A percentile compares a stretch with the other conserved stretches of the same genome.
These are phyloP conservation scores for Todus mexicanus DNA, from an alignment of 2,797 vertebrate species.

Conservation along the genomic window DNA sequence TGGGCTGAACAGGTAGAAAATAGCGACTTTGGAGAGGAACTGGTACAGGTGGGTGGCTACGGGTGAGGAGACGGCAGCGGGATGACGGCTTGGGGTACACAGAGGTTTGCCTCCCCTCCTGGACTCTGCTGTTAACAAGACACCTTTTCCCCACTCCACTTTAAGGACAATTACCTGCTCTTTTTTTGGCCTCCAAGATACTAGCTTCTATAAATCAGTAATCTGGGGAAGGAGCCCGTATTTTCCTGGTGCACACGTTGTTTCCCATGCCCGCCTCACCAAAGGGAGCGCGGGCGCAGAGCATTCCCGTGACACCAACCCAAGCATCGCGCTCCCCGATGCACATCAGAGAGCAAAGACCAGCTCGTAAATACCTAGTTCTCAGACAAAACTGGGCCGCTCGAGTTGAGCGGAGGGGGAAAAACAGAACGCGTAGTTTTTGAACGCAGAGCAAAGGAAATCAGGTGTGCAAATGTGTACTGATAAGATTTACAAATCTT, in stretches of 20 bases:
- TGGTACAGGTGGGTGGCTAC: background rate
- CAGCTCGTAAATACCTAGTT: background rate
- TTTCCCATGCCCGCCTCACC: background rate
- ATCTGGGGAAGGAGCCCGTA: background rate
- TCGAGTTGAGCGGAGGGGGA: background rate
- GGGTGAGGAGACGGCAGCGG: background rate
- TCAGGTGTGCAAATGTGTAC: background rate
- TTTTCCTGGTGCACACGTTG: background rate
- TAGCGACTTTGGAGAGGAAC: background rate
- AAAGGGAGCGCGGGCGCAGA: background rate
- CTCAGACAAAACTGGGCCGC: background rate
- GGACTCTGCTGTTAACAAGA: background rate
- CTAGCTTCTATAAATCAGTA: background rate
- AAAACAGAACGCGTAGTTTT: background rate
- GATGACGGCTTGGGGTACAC: background rate
- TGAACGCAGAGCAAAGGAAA: conserved; percentile 5
- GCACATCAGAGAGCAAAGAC: background rate
- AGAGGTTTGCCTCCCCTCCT: background rate
- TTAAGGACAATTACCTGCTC: background rate
- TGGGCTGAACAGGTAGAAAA: background rate
- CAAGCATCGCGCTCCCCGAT: fast-evolving
- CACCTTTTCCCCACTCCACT: background rate
- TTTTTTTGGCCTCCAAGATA: background rate
- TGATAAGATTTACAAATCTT: background rate
- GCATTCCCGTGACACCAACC: fast-evolving